A percentile compares a stretch with the other conserved stretches of the same genome.
Conservation (phyloP, 2,797 vertebrate genomes). For the Acrossocheilus wenchowensis region DNA sequence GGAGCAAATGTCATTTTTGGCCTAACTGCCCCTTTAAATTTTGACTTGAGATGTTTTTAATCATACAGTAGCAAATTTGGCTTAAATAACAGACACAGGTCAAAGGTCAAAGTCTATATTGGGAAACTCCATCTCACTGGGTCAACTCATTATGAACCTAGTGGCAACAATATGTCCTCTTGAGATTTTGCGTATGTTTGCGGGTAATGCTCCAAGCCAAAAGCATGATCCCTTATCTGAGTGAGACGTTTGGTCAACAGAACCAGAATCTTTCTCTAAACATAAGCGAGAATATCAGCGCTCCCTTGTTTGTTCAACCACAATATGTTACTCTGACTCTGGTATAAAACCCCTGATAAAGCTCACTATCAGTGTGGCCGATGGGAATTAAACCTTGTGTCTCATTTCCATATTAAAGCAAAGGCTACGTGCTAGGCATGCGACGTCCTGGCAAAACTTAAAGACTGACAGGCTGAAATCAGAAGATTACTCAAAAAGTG, state of each 20-base stretch:
- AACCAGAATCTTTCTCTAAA: slow-evolving; percentile 38
- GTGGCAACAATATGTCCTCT: slow-evolving; percentile 8
- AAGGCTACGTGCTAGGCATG: slow-evolving; percentile 27
- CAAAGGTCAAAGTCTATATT: slow-evolving; percentile 27
- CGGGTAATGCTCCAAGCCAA: slow-evolving; percentile 10
- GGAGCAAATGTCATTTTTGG: slow-evolving; percentile 5
- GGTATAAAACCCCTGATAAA: slow-evolving; percentile 20
- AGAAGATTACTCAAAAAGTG: slow-evolving; percentile 31
- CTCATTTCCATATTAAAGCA: slow-evolving; percentile 54
- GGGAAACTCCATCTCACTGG: slow-evolving; percentile 10
- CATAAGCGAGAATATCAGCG: slow-evolving; percentile 40
- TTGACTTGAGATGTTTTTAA: neutral
- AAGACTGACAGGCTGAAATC: slow-evolving; percentile 50
- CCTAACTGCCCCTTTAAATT: slow-evolving; percentile 4
- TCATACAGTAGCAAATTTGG: slow-evolving; percentile 36
- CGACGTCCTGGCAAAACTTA: slow-evolving; percentile 18
- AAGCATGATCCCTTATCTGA: slow-evolving; percentile 32
- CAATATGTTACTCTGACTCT: slow-evolving; percentile 43
- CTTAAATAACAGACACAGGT: slow-evolving; percentile 13
- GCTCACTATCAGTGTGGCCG: neutral
- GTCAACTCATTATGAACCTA: slow-evolving; percentile 33
- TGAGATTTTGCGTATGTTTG: slow-evolving; percentile 6
- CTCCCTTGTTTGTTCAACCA: slow-evolving; percentile 36
- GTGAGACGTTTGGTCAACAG: slow-evolving; percentile 21
- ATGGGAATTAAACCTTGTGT: slow-evolving; percentile 1